Evolutionary conservation across 2,113 vertebrate genomes (phyloP).

Genomic region (Thunnus maccoyii): DNA sequence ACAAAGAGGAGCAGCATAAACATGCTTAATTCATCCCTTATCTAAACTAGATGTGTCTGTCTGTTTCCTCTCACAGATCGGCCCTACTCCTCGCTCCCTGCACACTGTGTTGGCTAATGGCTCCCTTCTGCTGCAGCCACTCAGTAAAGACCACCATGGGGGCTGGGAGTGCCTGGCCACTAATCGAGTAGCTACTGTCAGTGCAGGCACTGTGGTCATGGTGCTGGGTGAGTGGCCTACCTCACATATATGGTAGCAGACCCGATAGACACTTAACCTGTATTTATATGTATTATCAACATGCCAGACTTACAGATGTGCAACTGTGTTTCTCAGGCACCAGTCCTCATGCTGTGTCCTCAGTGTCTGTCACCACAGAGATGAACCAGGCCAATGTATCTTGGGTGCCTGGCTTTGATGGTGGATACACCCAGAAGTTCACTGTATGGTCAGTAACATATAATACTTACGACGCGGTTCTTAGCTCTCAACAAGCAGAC

Average conservation of each 20-base stretch:
- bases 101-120: slow-evolving; percentile 87
- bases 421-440: slow-evolving; percentile 95
- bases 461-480: background rate
- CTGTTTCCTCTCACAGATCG: slow-evolving; percentile 77
- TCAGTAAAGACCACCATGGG: slow-evolving; percentile 93
- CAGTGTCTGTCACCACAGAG: slow-evolving; percentile 86
- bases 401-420: slow-evolving; percentile 95
- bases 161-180: slow-evolving; percentile 91
- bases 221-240: slow-evolving; percentile 89
- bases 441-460: slow-evolving; percentile 91
- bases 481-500: background rate
- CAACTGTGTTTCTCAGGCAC: slow-evolving; percentile 86
- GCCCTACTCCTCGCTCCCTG: slow-evolving; percentile 73
- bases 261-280: background rate
- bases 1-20: background rate
- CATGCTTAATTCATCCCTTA: background rate
- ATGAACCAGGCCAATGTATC: slow-evolving; percentile 90
- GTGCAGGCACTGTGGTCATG: slow-evolving; percentile 85
- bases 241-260: background rate
- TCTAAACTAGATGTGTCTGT: background rate
- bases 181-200: slow-evolving; percentile 90
- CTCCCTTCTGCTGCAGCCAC: slow-evolving; percentile 89
- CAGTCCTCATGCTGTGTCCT: slow-evolving; percentile 91
- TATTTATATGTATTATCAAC: background rate
- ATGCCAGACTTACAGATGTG: background rate